phyloP scores from a whole-genome alignment of 2,797 vertebrate species.

The Huso huso region DNA sequence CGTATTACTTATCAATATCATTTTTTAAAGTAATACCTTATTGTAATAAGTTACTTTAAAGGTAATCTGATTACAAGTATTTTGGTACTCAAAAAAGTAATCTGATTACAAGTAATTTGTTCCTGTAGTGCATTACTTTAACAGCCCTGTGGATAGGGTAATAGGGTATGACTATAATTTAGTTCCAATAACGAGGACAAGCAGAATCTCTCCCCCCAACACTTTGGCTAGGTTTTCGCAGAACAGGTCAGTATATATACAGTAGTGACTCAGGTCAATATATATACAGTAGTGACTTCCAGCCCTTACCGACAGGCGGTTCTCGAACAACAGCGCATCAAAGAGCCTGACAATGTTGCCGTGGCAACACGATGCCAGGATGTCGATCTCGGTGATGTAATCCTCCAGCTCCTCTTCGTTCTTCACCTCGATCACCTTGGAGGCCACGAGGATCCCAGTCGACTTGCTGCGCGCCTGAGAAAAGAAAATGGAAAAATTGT shows the following conservation, averaged over 20 bases:
- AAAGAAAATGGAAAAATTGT: neutral
- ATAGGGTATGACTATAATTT: neutral
- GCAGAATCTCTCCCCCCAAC: neutral
- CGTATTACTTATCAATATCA: too few species aligned
- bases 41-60: too few species aligned
- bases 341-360: constrained; percentile 39
- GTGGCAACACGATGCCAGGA: constrained; percentile 43
- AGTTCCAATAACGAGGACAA: neutral
- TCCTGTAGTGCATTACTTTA: too few species aligned
- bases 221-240: neutral
- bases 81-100: too few species aligned
- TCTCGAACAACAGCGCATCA: constrained; percentile 41
- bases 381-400: constrained; percentile 49
- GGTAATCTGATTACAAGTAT: too few species aligned
- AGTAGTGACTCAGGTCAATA: neutral
- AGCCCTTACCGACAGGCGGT: constrained; percentile 43
- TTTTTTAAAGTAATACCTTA: too few species aligned
- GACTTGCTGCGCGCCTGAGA: constrained; percentile 38
- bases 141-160: too few species aligned
- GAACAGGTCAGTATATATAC: too few species aligned
- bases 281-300: too few species aligned
- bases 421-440: constrained; percentile 43
- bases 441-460: constrained; percentile 33
- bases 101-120: too few species aligned
- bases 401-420: constrained; percentile 54